A percentile compares a stretch with the other conserved stretches of the same genome.
These are phyloP conservation scores for Drosophila eugracilis DNA, from an alignment of 1,140 invertebrate genomes.

Conservation along the genomic window DNA sequence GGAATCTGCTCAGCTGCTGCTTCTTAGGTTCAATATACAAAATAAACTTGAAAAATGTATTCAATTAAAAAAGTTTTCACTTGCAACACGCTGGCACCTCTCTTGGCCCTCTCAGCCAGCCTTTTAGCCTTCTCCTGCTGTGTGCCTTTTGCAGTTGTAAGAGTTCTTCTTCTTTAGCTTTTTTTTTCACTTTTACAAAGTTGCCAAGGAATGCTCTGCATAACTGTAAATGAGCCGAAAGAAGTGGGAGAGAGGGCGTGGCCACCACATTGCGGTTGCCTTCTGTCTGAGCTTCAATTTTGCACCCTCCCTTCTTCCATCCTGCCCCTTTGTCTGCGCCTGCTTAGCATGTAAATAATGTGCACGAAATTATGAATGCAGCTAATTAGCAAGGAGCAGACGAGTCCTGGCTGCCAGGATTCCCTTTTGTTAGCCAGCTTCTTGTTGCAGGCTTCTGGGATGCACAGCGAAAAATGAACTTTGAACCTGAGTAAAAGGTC, in stretches of 20 bases:
- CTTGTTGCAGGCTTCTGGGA: slow-evolving; percentile 14
- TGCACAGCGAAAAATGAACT: slow-evolving; percentile 14
- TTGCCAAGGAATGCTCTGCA: slow-evolving; percentile 64
- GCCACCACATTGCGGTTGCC: slow-evolving; percentile 56
- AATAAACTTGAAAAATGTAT: slow-evolving; percentile 72
- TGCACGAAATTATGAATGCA: slow-evolving; percentile 82
- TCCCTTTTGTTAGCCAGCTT: slow-evolving; percentile 22
- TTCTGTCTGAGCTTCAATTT: slow-evolving; percentile 28
- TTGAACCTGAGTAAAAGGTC: background rate
- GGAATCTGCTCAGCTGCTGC: slow-evolving; percentile 6
- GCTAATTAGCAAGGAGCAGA: slow-evolving; percentile 68
- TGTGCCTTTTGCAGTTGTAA: slow-evolving; percentile 67
- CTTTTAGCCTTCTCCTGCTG: slow-evolving; percentile 14
- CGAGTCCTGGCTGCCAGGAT: slow-evolving; percentile 15
- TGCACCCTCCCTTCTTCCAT: background rate
- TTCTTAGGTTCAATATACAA: slow-evolving; percentile 61
- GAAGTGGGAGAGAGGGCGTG: slow-evolving; percentile 27
- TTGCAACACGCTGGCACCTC: slow-evolving; percentile 45
- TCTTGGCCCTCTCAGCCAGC: slow-evolving; percentile 3
- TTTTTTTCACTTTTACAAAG: too few relatives aligned
- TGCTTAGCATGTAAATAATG: slow-evolving; percentile 82
- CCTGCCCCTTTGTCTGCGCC: slow-evolving; percentile 26
- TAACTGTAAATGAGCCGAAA: slow-evolving; percentile 73
- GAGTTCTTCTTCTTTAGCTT: slow-evolving; percentile 61
- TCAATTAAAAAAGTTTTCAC: slow-evolving; percentile 81